Percentiles rank a stretch among this genome's conserved stretches.
These are phyloP conservation scores for Prenolepis imparis DNA, from an alignment of 2,888 invertebrate genomes.

Conservation along the genomic window DNA sequence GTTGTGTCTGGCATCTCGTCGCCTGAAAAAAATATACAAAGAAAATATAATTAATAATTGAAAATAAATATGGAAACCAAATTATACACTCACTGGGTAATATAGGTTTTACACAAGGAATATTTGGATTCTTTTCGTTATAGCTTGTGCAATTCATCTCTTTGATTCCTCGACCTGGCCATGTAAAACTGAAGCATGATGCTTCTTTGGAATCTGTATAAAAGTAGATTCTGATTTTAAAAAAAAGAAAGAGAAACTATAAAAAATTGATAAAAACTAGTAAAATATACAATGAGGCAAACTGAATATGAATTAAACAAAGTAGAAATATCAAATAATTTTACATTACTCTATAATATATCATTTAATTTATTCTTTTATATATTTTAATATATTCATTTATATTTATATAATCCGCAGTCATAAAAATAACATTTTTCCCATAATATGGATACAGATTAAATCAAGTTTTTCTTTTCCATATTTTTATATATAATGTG, in stretches of 20 bases:
- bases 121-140: not conserved
- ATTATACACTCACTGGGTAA: not conserved
- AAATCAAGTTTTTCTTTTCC: constrained; percentile 17
- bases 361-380: not conserved
- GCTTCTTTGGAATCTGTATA: constrained; percentile 17
- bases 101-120: constrained; percentile 72
- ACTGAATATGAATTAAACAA: not conserved
- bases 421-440: not conserved
- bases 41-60: not conserved
- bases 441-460: constrained; percentile 20
- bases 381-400: not conserved
- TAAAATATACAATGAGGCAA: not conserved
- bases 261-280: not conserved
- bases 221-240: not conserved
- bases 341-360: not conserved
- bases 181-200: constrained; percentile 80
- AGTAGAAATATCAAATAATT: not conserved
- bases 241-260: not conserved
- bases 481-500: constrained; percentile 42
- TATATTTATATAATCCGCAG: not conserved
- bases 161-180: constrained; percentile 70
- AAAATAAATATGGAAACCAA: not conserved
- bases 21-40: constrained; percentile 48
- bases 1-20: constrained; percentile 55
- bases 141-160: constrained; percentile 53